Conservation (phyloP, 2,113 vertebrate species). For the Muscicapa adusta region DNA sequence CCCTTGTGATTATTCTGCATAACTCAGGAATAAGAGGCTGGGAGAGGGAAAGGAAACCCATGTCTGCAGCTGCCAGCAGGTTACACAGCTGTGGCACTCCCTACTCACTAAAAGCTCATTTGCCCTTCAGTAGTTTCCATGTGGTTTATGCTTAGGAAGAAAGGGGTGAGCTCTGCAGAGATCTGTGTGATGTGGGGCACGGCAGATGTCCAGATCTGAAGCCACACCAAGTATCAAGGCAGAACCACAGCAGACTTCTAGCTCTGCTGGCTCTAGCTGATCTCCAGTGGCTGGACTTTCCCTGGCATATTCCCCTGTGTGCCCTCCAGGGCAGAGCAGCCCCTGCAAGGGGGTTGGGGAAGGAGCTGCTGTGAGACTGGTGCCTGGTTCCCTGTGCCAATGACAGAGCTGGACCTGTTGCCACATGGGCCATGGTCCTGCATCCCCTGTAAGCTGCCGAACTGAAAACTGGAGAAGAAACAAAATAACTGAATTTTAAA, state of each 20-base stretch:
- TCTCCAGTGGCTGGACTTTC: not conserved
- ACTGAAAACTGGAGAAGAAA: not conserved
- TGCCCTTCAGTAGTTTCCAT: not conserved
- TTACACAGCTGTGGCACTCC: not conserved
- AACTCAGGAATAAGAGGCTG: not conserved
- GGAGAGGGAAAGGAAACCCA: not conserved
- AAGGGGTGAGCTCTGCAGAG: not conserved
- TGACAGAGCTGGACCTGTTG: accelerated
- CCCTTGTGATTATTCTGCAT: not conserved
- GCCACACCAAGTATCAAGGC: not conserved
- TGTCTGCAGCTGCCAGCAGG: not conserved
- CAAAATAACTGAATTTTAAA: not conserved
- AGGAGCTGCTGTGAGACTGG: not conserved
- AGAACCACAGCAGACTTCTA: accelerated
- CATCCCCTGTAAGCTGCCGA: not conserved
- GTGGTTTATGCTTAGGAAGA: not conserved
- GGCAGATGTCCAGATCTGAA: not conserved
- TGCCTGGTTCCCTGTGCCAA: not conserved
- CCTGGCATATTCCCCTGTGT: not conserved
- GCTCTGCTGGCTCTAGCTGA: accelerated
- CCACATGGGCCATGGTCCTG: accelerated
- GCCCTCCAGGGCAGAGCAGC: not conserved
- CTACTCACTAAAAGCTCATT: not conserved
- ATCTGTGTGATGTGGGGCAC: not conserved
- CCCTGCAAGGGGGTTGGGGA: accelerated